These are phyloP conservation scores for Metaphire vulgaris DNA, from an alignment of 1,140 invertebrate species.

Conservation along the genomic window DNA sequence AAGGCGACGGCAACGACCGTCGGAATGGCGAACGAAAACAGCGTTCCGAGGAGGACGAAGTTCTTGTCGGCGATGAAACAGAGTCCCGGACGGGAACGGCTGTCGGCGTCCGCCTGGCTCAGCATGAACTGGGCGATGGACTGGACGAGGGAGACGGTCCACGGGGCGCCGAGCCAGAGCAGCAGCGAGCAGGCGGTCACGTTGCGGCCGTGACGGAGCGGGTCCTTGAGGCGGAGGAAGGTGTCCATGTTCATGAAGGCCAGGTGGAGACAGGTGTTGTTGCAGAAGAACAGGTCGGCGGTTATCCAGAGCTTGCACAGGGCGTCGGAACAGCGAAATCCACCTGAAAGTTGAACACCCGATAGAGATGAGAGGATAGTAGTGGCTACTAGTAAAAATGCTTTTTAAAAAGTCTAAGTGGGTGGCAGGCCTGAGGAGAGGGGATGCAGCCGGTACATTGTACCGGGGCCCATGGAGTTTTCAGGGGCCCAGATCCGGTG, in stretches of 20 bases:
- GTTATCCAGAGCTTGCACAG: constrained; percentile 27
- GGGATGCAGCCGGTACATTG: no score
- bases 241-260: constrained; percentile 26
- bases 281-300: constrained; percentile 25
- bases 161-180: constrained; percentile 21
- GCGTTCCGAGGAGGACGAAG: constrained; percentile 15
- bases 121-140: constrained; percentile 25
- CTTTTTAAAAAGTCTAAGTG: no score
- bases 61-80: constrained; percentile 28
- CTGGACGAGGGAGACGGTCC: constrained; percentile 20
- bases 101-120: constrained; percentile 17
- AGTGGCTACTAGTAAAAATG: no score
- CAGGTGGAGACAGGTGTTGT: constrained; percentile 17
- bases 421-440: no score
- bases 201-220: not conserved
- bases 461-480: no score
- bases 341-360: no score
- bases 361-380: no score
- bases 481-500: no score
- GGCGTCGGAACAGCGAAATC: no score
- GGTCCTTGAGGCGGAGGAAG: constrained; percentile 19
- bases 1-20: constrained; percentile 4
- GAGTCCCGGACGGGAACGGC: not conserved
- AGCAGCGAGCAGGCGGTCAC: constrained; percentile 12
- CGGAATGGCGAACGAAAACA: constrained; percentile 25